phyloP scores from a whole-genome alignment of 2,113 vertebrate genomes.

The Bungarus multicinctus region DNA sequence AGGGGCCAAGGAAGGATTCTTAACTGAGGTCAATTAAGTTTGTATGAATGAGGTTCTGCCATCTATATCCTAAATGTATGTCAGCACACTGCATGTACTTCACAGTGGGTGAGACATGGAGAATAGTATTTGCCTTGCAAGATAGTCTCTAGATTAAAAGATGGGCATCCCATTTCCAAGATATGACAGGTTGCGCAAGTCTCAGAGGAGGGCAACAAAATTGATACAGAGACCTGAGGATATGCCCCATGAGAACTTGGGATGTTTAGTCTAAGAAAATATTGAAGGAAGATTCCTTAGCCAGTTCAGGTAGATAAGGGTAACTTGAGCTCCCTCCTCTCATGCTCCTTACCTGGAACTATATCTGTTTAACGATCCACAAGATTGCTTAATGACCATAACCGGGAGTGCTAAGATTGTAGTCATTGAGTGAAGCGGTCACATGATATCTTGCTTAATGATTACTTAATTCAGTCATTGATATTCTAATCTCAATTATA shows the following conservation, averaged over 20 bases:
- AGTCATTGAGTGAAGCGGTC: background rate
- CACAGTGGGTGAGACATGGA: background rate
- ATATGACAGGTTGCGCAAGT: background rate
- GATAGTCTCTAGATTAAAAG: background rate
- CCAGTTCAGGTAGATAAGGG: background rate
- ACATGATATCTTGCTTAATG: background rate
- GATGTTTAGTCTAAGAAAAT: background rate
- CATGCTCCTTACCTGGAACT: background rate
- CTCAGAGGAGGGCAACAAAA: background rate
- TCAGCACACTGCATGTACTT: background rate
- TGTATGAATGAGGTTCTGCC: background rate
- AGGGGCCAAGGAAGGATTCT: background rate
- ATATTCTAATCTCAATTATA: background rate
- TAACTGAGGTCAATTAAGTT: background rate
- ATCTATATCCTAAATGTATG: background rate
- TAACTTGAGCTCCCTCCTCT: background rate
- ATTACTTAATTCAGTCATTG: background rate
- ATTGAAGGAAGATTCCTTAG: background rate
- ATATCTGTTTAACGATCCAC: background rate
- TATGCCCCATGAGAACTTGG: background rate
- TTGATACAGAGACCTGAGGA: background rate
- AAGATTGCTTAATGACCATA: background rate
- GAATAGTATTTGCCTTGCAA: background rate
- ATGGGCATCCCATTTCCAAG: background rate
- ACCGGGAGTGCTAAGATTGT: too few species aligned